Evolutionary conservation across 2,888 invertebrate genomes (phyloP), one percentile per base, ranked within the genome.

Genomic region (Onchidella celtica): DNA sequence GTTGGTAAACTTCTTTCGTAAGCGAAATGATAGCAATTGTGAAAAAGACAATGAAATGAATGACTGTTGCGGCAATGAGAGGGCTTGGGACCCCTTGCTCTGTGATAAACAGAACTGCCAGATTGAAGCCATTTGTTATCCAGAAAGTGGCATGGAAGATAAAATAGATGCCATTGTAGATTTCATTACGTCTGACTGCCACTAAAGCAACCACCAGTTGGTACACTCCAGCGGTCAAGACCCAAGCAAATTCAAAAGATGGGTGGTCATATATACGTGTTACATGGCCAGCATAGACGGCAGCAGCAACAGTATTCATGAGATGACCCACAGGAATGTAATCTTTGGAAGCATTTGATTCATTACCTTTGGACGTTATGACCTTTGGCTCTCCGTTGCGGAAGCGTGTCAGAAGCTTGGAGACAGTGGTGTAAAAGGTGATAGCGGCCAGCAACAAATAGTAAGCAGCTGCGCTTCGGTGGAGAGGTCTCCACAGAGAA

Each of bases 111-210:
- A 86, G 83, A 11, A 87, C 40, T 2, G 70, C 73, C 27, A 88
- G 73, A 69, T 83, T 86, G 61, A 79, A 86, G 3, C 85, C 86
- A 32, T 87, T 79, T n/a, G 85, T 81, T 27, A 83, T 32, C 89
- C 89, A 89, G 79, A 88, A 84, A 34, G 85, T 79, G 9, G 86
- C 87, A 74, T 87, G 83, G 2, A 88, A 73, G 34, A 85, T 76
- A 38, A 86, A 86, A 76, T 81, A 85, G 9, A 81, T 78, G 1
- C 86, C 86, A 77, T 81, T 81, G 76, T 82, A 85, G 29, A 81
- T 65, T 36, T 85, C 84, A 3, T 79, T 61, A 32, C 87, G 79
- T 40, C 89, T 77, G n/a, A 88, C 80, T 27, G 86, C 83, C 11
- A 87, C 85, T 0, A 87, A 68, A 14, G 86, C 88, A 1, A 79